Evolutionary conservation across 2,113 vertebrate genomes (phyloP), one percentile per base, ranked within the genome.

Genomic region (Corythaixoides concolor): DNA sequence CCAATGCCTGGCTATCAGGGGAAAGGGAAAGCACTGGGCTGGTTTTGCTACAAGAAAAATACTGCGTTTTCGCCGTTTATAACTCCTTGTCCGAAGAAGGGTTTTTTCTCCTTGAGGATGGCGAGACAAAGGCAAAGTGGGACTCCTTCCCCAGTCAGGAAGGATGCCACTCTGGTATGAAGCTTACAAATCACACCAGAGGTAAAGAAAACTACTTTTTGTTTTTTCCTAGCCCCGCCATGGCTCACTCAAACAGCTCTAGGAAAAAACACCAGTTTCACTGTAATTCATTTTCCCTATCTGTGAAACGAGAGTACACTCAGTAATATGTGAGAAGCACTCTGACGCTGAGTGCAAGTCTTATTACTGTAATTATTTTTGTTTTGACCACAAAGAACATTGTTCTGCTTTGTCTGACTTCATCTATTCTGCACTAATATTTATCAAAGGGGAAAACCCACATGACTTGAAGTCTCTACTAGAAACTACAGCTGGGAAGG

Each of bases 391-490:
- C 92, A 93, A 86, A 85, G 56, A 85, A 50, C 23, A 59, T n/a
- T 55, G 77, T 82, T 96, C 90, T 92, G 58, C 86, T 92, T 95
- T 79, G 49, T 72, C 49, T 75, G 53, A 50, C 77, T 89, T 90
- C 60, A 90, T 84, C 69, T 87, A 64, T 86, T 64, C 52, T 69
- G 53, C 2, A 1, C 49, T 89, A 83, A 32, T 80, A 85, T 92
- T 96, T 93, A 89, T 95, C 69, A 89, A 22, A 41, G n/a, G 85
- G 62, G 39, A 85, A 95, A 94, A 84, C 47, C 68, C 88, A 73
- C 58, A 69, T 39, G 72, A 90, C 67, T 84, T 63, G 41, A 89
- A 90, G 52, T 30, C 27, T 93, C 73, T 64, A 9, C 60, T 56
- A 93, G 52, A 85, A 91, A 75, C 77, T 85, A 64, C 66, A 95